phyloP scores from a whole-genome alignment of 2,888 invertebrate species.

The Spilosoma lubricipeda region DNA sequence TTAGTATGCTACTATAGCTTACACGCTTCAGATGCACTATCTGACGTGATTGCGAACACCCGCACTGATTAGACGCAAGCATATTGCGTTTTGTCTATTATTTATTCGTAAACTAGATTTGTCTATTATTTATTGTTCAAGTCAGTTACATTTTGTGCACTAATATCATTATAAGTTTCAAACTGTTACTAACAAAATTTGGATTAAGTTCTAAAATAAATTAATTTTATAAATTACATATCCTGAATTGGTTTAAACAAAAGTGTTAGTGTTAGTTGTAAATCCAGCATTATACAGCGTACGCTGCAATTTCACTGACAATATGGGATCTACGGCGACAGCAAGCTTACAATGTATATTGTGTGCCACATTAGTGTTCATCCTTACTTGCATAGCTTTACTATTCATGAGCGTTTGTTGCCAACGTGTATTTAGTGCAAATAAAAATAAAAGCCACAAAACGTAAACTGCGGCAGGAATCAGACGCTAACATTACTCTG shows the following conservation, averaged over 20 bases:
- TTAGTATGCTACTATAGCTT: too few relatives aligned
- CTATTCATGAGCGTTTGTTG: neutral
- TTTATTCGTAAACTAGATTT: too few relatives aligned
- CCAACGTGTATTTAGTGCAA: neutral
- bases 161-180: too few relatives aligned
- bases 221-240: neutral
- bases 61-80: too few relatives aligned
- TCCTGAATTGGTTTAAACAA: neutral
- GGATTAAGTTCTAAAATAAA: neutral
- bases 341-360: conserved; percentile 5
- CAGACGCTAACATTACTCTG: neutral
- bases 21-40: too few relatives aligned
- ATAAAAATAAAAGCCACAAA: neutral
- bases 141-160: too few relatives aligned
- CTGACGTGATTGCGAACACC: too few relatives aligned
- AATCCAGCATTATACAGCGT: neutral
- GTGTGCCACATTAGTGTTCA: conserved; percentile 13
- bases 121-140: too few relatives aligned
- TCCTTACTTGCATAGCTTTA: conserved; percentile 1
- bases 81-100: too few relatives aligned
- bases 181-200: too few relatives aligned
- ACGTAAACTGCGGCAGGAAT: neutral
- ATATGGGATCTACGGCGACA: neutral
- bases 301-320: conserved; percentile 8
- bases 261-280: neutral